These are phyloP conservation scores for Melanocharis versteri DNA, from an alignment of 2,113 vertebrate genomes.

Conservation along the genomic window DNA sequence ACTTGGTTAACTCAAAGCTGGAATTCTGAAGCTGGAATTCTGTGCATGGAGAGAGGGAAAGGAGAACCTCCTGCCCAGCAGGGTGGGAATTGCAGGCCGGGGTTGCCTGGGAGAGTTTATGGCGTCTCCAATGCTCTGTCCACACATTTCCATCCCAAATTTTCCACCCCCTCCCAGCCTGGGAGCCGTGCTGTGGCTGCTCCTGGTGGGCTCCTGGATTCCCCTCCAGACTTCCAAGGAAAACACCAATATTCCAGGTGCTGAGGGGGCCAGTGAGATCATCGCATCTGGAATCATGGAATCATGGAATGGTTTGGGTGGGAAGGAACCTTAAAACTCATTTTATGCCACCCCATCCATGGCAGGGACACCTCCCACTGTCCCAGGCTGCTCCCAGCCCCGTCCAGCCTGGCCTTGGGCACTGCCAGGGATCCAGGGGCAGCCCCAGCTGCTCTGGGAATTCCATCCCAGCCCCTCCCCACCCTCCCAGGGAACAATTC, in stretches of 20 bases:
- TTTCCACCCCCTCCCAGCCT: background rate
- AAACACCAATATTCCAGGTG: background rate
- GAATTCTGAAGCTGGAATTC: background rate
- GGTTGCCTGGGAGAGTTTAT: background rate
- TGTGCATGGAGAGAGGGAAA: background rate
- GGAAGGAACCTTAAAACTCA: background rate
- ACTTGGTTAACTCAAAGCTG: background rate
- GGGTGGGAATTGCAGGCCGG: background rate
- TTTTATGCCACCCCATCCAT: background rate
- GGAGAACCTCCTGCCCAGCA: background rate
- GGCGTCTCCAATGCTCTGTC: background rate
- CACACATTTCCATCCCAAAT: background rate
- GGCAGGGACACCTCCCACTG: background rate
- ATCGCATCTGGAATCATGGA: background rate
- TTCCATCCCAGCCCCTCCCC: background rate
- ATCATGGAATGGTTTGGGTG: background rate
- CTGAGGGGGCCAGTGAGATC: background rate
- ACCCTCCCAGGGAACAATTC: background rate
- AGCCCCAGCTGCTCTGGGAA: background rate
- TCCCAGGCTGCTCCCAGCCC: background rate
- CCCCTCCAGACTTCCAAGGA: background rate
- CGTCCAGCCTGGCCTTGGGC: background rate
- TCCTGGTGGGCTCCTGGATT: background rate
- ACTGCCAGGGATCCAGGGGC: background rate
- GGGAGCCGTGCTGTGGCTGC: background rate